Evolutionary conservation across 2,113 vertebrate genomes (phyloP).

Genomic region (Osmerus mordax): DNA sequence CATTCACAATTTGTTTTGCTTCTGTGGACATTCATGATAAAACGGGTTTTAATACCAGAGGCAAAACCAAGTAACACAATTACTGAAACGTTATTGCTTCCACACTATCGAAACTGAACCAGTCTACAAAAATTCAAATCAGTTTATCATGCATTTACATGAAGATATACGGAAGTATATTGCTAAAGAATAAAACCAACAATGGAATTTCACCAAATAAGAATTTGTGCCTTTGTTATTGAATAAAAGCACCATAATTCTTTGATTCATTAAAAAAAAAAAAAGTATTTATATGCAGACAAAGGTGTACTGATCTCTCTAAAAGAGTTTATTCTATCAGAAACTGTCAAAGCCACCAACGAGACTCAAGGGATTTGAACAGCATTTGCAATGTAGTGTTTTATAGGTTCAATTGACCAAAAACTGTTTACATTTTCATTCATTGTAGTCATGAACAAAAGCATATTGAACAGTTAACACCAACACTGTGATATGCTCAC

Average conservation of each 20-base stretch:
- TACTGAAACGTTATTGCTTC: too few species aligned
- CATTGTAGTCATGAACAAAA: constrained; percentile 6
- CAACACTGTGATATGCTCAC: constrained; percentile 3
- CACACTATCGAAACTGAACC: too few species aligned
- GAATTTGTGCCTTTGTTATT: constrained; percentile 9
- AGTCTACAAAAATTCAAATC: constrained; percentile 6
- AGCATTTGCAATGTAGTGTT: background rate
- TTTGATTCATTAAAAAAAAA: background rate
- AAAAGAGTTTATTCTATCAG: constrained; percentile 17
- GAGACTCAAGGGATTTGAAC: constrained; percentile 2
- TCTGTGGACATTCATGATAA: too few species aligned
- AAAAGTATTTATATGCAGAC: background rate
- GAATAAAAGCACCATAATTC: constrained; percentile 16
- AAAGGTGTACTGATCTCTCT: background rate
- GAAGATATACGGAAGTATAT: constrained; percentile 19
- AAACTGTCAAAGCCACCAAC: constrained; percentile 14
- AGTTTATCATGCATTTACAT: constrained; percentile 37
- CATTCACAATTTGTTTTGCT: too few species aligned
- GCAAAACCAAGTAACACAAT: too few species aligned
- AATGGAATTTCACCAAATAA: constrained; percentile 20
- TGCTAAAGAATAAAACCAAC: constrained; percentile 35
- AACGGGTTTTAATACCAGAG: too few species aligned
- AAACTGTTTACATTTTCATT: background rate
- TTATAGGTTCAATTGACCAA: background rate
- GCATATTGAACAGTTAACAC: background rate